Evolutionary conservation across 2,113 vertebrate species (phyloP).

Genomic region (Andinoacara biseriatus): DNA sequence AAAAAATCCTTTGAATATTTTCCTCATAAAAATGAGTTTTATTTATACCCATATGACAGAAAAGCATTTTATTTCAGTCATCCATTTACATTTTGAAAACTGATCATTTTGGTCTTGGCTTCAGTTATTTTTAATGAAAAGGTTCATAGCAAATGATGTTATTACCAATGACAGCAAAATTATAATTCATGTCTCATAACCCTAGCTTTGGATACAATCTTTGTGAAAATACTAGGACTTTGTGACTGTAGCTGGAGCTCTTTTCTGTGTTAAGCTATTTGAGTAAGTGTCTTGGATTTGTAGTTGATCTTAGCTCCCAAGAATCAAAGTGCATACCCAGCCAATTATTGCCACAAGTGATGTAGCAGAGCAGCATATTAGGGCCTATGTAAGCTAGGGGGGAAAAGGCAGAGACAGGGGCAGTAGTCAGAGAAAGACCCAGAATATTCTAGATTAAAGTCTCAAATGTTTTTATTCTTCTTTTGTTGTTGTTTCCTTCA

Average conservation of each 20-base stretch:
- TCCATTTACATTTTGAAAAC: background rate
- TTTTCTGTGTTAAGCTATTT: conserved; percentile 13
- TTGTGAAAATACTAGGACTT: background rate
- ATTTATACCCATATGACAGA: background rate
- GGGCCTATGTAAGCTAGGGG: background rate
- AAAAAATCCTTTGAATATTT: background rate
- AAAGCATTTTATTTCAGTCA: background rate
- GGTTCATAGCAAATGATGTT: conserved; percentile 7
- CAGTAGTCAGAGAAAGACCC: background rate
- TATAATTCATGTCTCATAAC: background rate
- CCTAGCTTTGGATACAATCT: background rate
- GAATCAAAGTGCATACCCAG: conserved; percentile 36
- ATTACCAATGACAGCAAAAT: conserved; percentile 25
- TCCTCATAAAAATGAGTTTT: background rate
- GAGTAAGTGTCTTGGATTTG: conserved; percentile 24
- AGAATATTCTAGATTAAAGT: background rate
- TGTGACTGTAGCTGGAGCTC: conserved; percentile 6
- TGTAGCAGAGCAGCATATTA: background rate
- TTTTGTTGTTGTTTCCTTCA: background rate
- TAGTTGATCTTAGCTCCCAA: conserved; percentile 12
- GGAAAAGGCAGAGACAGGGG: background rate
- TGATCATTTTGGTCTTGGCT: background rate
- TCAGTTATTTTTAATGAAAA: background rate
- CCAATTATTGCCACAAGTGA: conserved; percentile 48
- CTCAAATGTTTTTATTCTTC: background rate